Evolutionary conservation across 2,797 vertebrate species (phyloP).

Genomic region (Phrynocephalus forsythii): DNA sequence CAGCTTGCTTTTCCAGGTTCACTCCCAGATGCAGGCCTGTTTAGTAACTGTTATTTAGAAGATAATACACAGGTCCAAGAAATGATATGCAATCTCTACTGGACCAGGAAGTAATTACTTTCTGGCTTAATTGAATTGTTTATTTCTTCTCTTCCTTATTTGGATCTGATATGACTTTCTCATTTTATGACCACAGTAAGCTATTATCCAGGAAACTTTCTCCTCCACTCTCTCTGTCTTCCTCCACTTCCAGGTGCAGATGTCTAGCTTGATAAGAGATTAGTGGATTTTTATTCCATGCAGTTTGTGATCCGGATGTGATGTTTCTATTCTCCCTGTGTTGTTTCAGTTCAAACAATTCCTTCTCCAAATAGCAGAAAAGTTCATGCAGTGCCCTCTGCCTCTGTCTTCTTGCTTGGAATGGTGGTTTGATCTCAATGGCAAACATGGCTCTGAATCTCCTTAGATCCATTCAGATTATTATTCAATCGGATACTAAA

Average conservation of each 20-base stretch:
- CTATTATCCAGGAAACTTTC: slow-evolving; percentile 46
- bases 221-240: slow-evolving; percentile 18
- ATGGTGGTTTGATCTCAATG: slow-evolving; percentile 2
- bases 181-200: slow-evolving; percentile 72
- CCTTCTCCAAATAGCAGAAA: slow-evolving; percentile 25
- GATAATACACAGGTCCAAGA: slow-evolving; percentile 35
- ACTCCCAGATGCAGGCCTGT: slow-evolving; percentile 36
- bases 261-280: slow-evolving; percentile 51
- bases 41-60: slow-evolving; percentile 57
- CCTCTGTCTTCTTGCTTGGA: neutral
- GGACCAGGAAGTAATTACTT: slow-evolving; percentile 61
- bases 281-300: slow-evolving; percentile 23
- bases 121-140: slow-evolving; percentile 68
- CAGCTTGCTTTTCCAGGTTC: slow-evolving; percentile 29
- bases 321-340: neutral
- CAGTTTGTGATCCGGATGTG: neutral
- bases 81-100: slow-evolving; percentile 38
- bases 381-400: neutral
- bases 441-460: slow-evolving; percentile 29
- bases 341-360: neutral
- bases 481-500: slow-evolving; percentile 5
- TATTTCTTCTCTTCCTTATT: slow-evolving; percentile 61
- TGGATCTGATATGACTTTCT: slow-evolving; percentile 70
- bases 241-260: slow-evolving; percentile 42
- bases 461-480: slow-evolving; percentile 36